A percentile compares a stretch with the other conserved stretches of the same genome.
These are phyloP conservation scores for Tinea trinotella DNA, from an alignment of 2,888 invertebrate species.

Conservation along the genomic window DNA sequence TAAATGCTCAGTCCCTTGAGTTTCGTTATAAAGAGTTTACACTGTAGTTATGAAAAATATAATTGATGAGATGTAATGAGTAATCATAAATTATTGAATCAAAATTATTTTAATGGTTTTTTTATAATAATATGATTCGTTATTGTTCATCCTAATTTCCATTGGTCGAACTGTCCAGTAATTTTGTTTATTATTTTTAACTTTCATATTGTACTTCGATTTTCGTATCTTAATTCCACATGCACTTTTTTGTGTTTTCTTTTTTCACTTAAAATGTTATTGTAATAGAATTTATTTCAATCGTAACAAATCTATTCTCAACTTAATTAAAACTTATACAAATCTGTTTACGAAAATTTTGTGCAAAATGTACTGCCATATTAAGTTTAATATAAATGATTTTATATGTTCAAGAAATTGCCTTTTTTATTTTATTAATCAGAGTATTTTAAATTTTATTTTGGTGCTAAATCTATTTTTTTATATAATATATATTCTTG, in stretches of 20 bases:
- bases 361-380: slow-evolving; percentile 10
- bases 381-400: not conserved
- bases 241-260: not conserved
- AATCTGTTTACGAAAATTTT: not conserved
- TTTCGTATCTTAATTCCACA: not conserved
- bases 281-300: not conserved
- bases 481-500: slow-evolving; percentile 3
- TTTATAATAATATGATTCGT: not conserved
- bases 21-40: too few species aligned
- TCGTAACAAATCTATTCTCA: not conserved
- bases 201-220: not conserved
- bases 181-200: not conserved
- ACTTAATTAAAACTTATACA: too few species aligned
- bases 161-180: not conserved
- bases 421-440: not conserved
- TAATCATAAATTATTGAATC: too few species aligned
- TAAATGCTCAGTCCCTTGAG: too few species aligned
- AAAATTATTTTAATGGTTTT: too few species aligned
- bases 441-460: slow-evolving; percentile 22
- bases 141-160: too few species aligned
- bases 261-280: not conserved
- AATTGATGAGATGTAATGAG: too few species aligned
- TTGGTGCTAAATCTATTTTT: slow-evolving; percentile 32
- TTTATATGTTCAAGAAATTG: not conserved
- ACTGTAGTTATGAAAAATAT: too few species aligned